phyloP scores from a whole-genome alignment of 2,113 vertebrate genomes.

The Pristiophorus japonicus region DNA sequence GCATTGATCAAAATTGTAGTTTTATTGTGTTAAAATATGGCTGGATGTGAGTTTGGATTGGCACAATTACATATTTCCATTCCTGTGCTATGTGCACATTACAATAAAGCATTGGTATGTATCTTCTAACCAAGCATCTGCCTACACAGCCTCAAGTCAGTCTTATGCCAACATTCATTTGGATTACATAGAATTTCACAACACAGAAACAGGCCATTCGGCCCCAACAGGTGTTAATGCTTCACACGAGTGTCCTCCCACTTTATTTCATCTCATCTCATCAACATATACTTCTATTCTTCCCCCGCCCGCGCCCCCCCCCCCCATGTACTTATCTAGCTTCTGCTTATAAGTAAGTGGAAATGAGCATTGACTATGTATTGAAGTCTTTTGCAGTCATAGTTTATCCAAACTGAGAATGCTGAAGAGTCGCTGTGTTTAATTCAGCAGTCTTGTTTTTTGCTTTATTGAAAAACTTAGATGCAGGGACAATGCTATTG shows the following conservation, averaged over 20 bases:
- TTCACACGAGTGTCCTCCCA: background rate
- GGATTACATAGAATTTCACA: background rate
- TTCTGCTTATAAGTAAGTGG: background rate
- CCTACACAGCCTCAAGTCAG: background rate
- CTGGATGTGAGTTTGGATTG: background rate
- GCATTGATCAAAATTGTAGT: background rate
- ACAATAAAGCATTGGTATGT: background rate
- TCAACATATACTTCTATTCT: background rate
- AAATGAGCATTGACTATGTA: background rate
- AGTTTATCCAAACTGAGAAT: background rate
- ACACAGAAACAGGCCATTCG: background rate
- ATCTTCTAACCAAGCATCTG: background rate
- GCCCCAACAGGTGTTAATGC: background rate
- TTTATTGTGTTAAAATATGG: background rate
- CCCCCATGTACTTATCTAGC: background rate
- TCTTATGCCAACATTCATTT: background rate
- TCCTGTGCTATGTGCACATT: background rate
- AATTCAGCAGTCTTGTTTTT: background rate
- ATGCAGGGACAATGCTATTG: background rate
- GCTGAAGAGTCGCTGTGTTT: background rate
- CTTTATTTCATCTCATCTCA: background rate
- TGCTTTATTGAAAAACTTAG: background rate
- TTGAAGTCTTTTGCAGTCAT: background rate
- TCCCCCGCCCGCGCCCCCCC: no score
- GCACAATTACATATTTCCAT: background rate